These are phyloP conservation scores for Typhlomys cinereus DNA, from an alignment of 2,113 vertebrate genomes.

Conservation along the genomic window DNA sequence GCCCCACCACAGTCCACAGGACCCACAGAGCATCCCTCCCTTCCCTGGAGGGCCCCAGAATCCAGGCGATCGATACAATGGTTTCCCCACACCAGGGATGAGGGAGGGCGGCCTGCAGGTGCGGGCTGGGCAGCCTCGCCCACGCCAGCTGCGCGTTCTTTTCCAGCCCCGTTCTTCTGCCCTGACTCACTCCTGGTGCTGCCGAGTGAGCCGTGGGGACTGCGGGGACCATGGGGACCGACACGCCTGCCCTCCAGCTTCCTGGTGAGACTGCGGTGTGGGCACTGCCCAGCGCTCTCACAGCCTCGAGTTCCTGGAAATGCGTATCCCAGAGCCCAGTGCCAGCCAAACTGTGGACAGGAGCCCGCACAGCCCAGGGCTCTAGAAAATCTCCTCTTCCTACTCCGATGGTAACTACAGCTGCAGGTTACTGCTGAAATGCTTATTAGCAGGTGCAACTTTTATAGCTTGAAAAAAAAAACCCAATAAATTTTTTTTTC, in stretches of 20 bases:
- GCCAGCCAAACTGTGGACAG: neutral
- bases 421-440: neutral
- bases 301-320: neutral
- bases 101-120: neutral
- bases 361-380: neutral
- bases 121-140: neutral
- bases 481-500: neutral
- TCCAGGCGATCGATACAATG: neutral
- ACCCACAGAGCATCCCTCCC: neutral
- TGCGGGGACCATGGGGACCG: accelerated
- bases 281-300: neutral
- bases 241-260: neutral
- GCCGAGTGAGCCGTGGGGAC: neutral
- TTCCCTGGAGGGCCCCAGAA: neutral
- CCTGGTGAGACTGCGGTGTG: neutral
- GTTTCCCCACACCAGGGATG: neutral
- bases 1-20: neutral
- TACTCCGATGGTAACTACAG: neutral
- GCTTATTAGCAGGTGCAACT: neutral
- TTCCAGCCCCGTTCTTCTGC: neutral
- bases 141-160: neutral
- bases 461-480: slow-evolving; percentile 40
- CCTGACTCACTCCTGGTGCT: neutral
- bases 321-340: neutral
- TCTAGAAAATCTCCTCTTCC: accelerated